These are phyloP conservation scores for Pseudois nayaur DNA, from an alignment of 2,113 vertebrate species.

Conservation along the genomic window DNA sequence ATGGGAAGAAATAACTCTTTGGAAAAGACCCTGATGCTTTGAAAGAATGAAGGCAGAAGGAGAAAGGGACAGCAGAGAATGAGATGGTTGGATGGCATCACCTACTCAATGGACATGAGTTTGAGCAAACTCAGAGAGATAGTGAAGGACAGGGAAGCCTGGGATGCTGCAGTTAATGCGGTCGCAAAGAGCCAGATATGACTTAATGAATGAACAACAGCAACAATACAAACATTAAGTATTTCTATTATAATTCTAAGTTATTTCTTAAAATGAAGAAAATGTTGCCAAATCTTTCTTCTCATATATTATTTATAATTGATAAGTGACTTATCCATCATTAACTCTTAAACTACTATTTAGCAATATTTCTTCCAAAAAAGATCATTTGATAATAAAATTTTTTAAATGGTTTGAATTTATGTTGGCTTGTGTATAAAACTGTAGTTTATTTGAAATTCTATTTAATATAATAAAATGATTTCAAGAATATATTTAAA, in stretches of 20 bases:
- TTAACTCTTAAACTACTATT: neutral
- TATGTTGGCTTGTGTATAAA: neutral
- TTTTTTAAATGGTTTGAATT: neutral
- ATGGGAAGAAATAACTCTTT: neutral
- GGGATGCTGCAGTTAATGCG: neutral
- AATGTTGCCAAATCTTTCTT: neutral
- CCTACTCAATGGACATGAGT: neutral
- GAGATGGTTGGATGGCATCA: neutral
- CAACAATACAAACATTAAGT: neutral
- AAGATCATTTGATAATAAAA: neutral
- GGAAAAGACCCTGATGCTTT: neutral
- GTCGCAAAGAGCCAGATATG: neutral
- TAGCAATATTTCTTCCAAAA: neutral
- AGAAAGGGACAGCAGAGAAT: neutral
- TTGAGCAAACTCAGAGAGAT: neutral
- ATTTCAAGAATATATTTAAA: neutral
- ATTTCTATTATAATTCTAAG: neutral
- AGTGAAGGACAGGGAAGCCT: neutral
- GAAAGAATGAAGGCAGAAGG: neutral
- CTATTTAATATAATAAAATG: neutral
- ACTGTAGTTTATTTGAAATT: neutral
- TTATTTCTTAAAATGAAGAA: neutral
- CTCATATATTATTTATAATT: neutral
- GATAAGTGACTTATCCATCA: neutral
- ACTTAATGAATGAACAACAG: neutral